Base-by-base conservation (phyloP, 1,140 invertebrate genomes). In the Telenomus remus region DNA sequence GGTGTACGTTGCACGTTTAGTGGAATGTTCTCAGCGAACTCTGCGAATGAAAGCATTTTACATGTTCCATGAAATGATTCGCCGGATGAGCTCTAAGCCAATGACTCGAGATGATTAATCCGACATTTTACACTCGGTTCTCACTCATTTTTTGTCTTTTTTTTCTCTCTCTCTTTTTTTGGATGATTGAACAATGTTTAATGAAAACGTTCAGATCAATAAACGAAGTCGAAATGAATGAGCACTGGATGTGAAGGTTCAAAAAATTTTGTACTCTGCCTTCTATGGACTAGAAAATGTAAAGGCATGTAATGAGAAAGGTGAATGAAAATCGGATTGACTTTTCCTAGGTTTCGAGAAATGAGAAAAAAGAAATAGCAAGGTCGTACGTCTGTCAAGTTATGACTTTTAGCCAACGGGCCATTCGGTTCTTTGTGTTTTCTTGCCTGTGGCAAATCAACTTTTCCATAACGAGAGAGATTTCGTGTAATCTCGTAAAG, bases 21-120 rank as follows among this genome's bases (percentile, higher is more conserved):
- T 57, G 94, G 94, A 85, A 95, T 89, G 87, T 93, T 95, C 89
- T 95, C 94, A 73, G 93, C 94, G 84, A 95, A 94, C 91, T 95
- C 94, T 95, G 87, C 57, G 90, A 89, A 81, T 76, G 69, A 80
- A 71, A 76, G 69, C 64, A 66, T 54, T 54, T 57, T 78, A 55
- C 71, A 75, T 76, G 65, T 70, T 44, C 44, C 65, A 60, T 54
- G 65, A 64, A 70, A 70, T 76, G 73, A 76, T 44, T 19, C 46
- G n/a, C 11, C 61, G 53, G 49, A 69, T 68, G 59, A 64, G 50
- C 39, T 35, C 48, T 56, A 53, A 0, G 27, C 39, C 5, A 43
- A n/a, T 51, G 56, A 10, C 11, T 35, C 19, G 19, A 50, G 43
- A 54, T 60, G 59, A 59, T 39, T 43, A 37, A 57, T 57, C 27